Base-by-base conservation (phyloP, 2,797 vertebrate species). In the Gymnothorax reevesii region DNA sequence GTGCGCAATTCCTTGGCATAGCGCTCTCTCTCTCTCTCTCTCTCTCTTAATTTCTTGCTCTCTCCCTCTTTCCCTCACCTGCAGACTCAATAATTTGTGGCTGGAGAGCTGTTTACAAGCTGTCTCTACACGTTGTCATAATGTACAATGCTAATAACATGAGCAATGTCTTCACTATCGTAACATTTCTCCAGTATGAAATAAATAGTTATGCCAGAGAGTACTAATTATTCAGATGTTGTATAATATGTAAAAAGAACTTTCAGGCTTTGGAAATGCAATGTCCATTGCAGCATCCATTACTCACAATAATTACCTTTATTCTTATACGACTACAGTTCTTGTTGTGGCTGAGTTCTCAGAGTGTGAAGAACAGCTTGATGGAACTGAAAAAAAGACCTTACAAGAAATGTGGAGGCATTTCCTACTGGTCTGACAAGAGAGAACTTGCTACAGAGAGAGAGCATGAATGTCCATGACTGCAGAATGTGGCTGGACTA, bases 151-250 rank as follows among this genome's bases (percentile, higher is more conserved):
- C 89, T 88, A 91, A 93, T 91, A 89, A 86, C 84, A 52, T 27
- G 49, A 91, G 82, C 86, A 84, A 91, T 87, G 89, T 85, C 57
- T 77, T 83, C 88, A 88, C 89, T 83, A 86, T 90, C 87, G 85
- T 86, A 88, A 91, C 85, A 17, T 86, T 84, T 79, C 83, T 60
- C 82, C 60, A 49, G 57, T 4, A 87, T 89, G 75, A 90, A 87
- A 86, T 83, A 90, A 87, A 86, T 83, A 89, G 85, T 25, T 80
- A 15, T 52, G 66, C 87, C 83, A 77, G 88, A 87, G 86, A 86
- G 54, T 88, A 87, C 92, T 83, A 87, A 93, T 93, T 90, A 92
- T 92, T 94, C 80, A 92, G 73, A 90, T 86, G 85, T 84, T 83
- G 84, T 85, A 55, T 86, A 86, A 88, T 60, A 64, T 15, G 91